A percentile compares a stretch with the other conserved stretches of the same genome.
Conservation (phyloP, 2,113 vertebrate species). For the Acinonyx jubatus region DNA sequence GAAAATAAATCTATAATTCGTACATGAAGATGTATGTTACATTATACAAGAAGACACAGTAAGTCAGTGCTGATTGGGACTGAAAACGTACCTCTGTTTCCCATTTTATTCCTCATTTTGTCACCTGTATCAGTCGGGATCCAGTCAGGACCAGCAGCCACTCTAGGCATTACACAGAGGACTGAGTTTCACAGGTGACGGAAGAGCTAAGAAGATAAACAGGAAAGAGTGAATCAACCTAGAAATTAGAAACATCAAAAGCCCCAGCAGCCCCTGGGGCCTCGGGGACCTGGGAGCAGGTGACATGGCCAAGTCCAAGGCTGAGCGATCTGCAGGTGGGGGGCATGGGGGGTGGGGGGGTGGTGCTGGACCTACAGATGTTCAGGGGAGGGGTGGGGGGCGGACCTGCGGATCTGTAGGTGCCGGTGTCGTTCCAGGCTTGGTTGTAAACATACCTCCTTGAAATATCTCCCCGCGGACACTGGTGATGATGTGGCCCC, state of each 20-base stretch:
- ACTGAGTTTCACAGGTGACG: not conserved
- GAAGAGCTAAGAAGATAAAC: not conserved
- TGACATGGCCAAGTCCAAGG: not conserved
- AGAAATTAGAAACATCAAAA: not conserved
- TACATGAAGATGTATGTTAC: not conserved
- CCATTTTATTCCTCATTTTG: not conserved
- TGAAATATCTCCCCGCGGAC: not conserved
- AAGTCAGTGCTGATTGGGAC: not conserved
- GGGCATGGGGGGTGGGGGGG: too few species aligned
- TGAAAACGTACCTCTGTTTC: not conserved
- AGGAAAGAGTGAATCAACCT: not conserved
- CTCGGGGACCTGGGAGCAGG: not conserved
- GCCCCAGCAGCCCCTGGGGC: not conserved
- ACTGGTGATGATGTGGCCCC: not conserved
- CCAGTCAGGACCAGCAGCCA: not conserved
- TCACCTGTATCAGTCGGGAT: not conserved
- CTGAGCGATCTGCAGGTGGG: not conserved
- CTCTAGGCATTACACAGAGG: not conserved
- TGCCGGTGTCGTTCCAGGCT: not conserved
- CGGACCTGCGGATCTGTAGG: not conserved
- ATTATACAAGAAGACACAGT: not conserved
- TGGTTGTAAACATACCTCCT: not conserved
- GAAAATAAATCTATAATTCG: not conserved
- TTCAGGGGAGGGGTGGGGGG: too few species aligned
- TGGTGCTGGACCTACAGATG: not conserved